These are phyloP conservation scores for Petrocephalus zakoni DNA, from an alignment of 2,113 vertebrate species.

Conservation along the genomic window DNA sequence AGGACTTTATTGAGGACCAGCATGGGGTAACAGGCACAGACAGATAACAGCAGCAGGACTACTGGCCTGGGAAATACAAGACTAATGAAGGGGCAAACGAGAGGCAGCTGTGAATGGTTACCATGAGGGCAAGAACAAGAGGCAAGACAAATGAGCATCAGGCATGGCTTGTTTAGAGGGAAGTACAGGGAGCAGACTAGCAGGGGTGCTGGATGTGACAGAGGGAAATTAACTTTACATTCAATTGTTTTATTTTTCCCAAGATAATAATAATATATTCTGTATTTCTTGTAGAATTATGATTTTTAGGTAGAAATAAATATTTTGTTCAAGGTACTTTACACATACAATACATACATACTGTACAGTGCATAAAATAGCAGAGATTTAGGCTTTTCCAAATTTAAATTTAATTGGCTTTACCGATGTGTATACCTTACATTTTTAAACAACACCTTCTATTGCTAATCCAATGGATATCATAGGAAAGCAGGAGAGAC, in stretches of 20 bases:
- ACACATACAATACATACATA: background rate
- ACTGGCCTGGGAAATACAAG: too few relatives aligned
- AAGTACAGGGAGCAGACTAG: too few relatives aligned
- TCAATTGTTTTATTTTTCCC: background rate
- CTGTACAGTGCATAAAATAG: background rate
- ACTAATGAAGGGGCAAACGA: too few relatives aligned
- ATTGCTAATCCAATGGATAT: background rate
- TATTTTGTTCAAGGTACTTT: background rate
- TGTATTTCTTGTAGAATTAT: background rate
- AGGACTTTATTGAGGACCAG: too few relatives aligned
- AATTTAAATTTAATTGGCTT: background rate
- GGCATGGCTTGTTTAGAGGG: too few relatives aligned
- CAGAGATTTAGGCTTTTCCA: background rate
- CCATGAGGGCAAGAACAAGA: too few relatives aligned
- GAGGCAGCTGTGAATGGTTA: too few relatives aligned
- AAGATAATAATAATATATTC: background rate
- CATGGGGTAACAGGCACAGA: too few relatives aligned
- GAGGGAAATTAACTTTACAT: background rate
- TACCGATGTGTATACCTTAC: background rate
- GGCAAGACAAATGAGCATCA: too few relatives aligned
- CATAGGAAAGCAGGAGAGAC: background rate
- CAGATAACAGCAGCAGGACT: too few relatives aligned
- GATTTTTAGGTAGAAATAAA: background rate
- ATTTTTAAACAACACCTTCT: background rate
- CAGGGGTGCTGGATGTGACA: too few relatives aligned